These are phyloP conservation scores for Papilio helenus DNA, from an alignment of 1,140 invertebrate species.

Conservation along the genomic window DNA sequence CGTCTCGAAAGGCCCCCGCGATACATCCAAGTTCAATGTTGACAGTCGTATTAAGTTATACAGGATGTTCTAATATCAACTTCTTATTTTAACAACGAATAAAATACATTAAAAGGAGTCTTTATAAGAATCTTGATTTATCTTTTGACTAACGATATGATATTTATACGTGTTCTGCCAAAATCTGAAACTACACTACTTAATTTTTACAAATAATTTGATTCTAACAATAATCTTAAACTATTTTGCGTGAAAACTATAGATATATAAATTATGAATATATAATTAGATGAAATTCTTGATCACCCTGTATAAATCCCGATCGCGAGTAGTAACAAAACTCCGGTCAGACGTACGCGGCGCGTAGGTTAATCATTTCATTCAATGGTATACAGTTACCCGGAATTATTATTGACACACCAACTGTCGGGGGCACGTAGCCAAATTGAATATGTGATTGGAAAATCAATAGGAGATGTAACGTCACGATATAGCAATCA, in stretches of 20 bases:
- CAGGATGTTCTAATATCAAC: slow-evolving; percentile 61
- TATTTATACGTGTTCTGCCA: too few species aligned
- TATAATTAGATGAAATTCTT: slow-evolving; percentile 27
- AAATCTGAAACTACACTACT: too few species aligned
- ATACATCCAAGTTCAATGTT: slow-evolving; percentile 72
- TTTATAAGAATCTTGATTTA: too few species aligned
- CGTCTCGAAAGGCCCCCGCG: slow-evolving; percentile 62
- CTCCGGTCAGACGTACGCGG: slow-evolving; percentile 48
- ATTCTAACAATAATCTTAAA: too few species aligned
- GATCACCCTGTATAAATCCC: slow-evolving; percentile 52
- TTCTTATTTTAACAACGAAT: too few species aligned
- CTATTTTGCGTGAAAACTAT: slow-evolving; percentile 36
- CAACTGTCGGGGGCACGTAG: slow-evolving; percentile 62
- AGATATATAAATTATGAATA: not conserved
- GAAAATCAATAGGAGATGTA: slow-evolving; percentile 63
- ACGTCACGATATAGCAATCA: slow-evolving; percentile 37
- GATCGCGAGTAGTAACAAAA: slow-evolving; percentile 44
- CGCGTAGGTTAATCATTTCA: slow-evolving; percentile 76
- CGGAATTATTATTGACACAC: slow-evolving; percentile 74
- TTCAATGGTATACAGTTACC: slow-evolving; percentile 73
- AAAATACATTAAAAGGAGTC: too few species aligned
- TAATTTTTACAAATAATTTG: too few species aligned
- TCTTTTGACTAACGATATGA: too few species aligned
- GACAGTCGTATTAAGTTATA: slow-evolving; percentile 73
- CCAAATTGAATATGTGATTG: slow-evolving; percentile 64